Conservation (phyloP, 2,113 vertebrate species). For the Sinocyclocheilus anophthalmus region DNA sequence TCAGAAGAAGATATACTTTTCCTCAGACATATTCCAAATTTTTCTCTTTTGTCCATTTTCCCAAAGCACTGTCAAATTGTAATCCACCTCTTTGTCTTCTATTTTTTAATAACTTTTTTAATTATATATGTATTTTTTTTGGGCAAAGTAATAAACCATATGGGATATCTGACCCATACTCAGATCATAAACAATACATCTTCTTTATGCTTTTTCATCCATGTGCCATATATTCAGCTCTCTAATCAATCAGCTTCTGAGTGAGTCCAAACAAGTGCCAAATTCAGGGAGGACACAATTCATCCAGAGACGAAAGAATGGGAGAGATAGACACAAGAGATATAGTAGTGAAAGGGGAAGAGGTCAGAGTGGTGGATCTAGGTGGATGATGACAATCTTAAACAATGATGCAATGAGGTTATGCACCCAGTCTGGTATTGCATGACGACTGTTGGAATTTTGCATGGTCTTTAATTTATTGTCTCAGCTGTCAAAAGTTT, state of each 20-base stretch:
- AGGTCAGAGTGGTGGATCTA: conserved; percentile 17
- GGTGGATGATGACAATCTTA: conserved; percentile 42
- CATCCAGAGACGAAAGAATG: conserved; percentile 37
- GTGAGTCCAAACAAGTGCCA: conserved; percentile 51
- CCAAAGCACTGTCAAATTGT: conserved; percentile 1
- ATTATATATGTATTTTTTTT: not conserved
- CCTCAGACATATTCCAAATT: not conserved
- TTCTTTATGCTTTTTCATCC: conserved; percentile 52
- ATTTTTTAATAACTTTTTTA: conserved; percentile 7
- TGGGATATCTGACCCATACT: conserved; percentile 7
- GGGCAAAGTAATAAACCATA: not conserved
- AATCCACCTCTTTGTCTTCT: conserved; percentile 24
- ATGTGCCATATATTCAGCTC: conserved; percentile 46
- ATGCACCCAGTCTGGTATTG: conserved; percentile 4
- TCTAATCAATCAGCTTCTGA: conserved; percentile 50
- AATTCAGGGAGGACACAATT: conserved; percentile 52
- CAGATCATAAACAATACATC: conserved; percentile 46
- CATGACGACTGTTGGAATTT: conserved; percentile 9
- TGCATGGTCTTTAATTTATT: not conserved
- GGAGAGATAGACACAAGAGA: conserved; percentile 11
- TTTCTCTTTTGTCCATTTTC: not conserved
- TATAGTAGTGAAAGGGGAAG: not conserved
- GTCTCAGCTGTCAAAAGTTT: not conserved
- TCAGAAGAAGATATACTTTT: not conserved
- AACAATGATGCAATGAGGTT: conserved; percentile 19